Conservation (phyloP, 1,140 invertebrate species). For the Pseudomyrmex sp. region DNA sequence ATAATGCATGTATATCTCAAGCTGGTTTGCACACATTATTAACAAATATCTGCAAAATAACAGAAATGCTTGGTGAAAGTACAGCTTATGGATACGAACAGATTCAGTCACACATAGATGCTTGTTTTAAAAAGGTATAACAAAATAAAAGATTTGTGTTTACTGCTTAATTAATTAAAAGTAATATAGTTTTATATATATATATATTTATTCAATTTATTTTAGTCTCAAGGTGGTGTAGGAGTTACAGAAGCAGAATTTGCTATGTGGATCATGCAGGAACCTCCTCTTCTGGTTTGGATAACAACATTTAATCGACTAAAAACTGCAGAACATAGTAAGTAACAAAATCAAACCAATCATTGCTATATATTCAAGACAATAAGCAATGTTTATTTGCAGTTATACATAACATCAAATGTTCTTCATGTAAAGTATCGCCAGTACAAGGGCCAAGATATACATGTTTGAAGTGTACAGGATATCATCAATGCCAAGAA, state of each 20-base stretch:
- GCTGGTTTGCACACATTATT: conserved; percentile 85
- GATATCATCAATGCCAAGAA: conserved; percentile 92
- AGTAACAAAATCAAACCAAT: conserved; percentile 31
- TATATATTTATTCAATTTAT: background rate
- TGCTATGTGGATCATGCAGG: conserved; percentile 86
- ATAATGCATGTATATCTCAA: conserved; percentile 86
- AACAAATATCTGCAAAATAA: conserved; percentile 84
- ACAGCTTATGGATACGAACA: conserved; percentile 85
- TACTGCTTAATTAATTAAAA: background rate
- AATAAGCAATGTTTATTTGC: conserved; percentile 66
- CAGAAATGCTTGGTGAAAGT: conserved; percentile 86
- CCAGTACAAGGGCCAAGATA: conserved; percentile 88
- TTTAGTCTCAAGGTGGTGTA: conserved; percentile 83
- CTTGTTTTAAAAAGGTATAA: conserved; percentile 85
- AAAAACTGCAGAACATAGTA: conserved; percentile 86
- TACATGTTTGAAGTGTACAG: conserved; percentile 91
- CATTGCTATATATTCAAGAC: background rate
- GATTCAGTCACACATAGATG: conserved; percentile 85
- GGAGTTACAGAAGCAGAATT: conserved; percentile 87
- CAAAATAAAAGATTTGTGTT: conserved; percentile 27
- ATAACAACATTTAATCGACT: conserved; percentile 87
- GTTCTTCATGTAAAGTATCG: conserved; percentile 86
- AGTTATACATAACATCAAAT: conserved; percentile 87
- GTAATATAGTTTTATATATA: conserved; percentile 40
- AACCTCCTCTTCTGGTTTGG: conserved; percentile 87